Percentiles rank a stretch among this genome's conserved stretches.
Evolutionary conservation across 2,888 invertebrate genomes (phyloP).

Genomic region (Aromia moschata): DNA sequence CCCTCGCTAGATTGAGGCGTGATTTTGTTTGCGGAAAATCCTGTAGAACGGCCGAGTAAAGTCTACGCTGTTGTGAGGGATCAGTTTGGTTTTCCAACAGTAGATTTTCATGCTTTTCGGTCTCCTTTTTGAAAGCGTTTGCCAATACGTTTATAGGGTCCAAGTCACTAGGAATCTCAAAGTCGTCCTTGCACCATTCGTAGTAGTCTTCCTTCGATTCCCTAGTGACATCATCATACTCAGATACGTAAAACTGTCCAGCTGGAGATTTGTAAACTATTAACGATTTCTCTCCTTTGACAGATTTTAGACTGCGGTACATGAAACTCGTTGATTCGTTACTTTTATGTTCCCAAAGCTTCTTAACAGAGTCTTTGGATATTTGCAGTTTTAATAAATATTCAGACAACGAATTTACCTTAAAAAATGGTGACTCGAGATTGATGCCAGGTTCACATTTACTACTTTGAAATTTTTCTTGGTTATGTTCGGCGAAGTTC

Average conservation of each 20-base stretch:
- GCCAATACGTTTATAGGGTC: slow-evolving; percentile 38
- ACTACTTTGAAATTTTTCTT: slow-evolving; percentile 17
- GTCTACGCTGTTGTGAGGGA: slow-evolving; percentile 41
- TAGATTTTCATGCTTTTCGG: slow-evolving; percentile 22
- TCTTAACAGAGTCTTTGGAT: slow-evolving; percentile 47
- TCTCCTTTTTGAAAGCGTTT: slow-evolving; percentile 46
- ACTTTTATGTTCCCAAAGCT: slow-evolving; percentile 50
- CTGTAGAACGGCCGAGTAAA: slow-evolving; percentile 61
- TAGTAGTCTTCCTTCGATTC: slow-evolving; percentile 36
- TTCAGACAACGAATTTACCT: slow-evolving; percentile 43
- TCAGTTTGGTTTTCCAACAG: slow-evolving; percentile 31
- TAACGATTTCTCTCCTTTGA: slow-evolving; percentile 41
- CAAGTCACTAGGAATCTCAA: slow-evolving; percentile 20
- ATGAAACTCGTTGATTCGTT: slow-evolving; percentile 33
- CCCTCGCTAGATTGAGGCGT: slow-evolving; percentile 29
- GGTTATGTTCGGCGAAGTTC: slow-evolving; percentile 9
- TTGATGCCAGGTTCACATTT: slow-evolving; percentile 23
- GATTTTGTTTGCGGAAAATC: slow-evolving; percentile 42
- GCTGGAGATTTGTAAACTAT: slow-evolving; percentile 53
- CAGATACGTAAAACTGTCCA: slow-evolving; percentile 51
- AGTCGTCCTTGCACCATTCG: slow-evolving; percentile 33
- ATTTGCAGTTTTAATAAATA: slow-evolving; percentile 37
- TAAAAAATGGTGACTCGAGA: slow-evolving; percentile 51
- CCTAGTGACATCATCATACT: slow-evolving; percentile 43
- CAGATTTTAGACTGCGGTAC: slow-evolving; percentile 33